A percentile compares a stretch with the other conserved stretches of the same genome.
Conservation (phyloP, 2,113 vertebrate genomes). For the Turnix velox region DNA sequence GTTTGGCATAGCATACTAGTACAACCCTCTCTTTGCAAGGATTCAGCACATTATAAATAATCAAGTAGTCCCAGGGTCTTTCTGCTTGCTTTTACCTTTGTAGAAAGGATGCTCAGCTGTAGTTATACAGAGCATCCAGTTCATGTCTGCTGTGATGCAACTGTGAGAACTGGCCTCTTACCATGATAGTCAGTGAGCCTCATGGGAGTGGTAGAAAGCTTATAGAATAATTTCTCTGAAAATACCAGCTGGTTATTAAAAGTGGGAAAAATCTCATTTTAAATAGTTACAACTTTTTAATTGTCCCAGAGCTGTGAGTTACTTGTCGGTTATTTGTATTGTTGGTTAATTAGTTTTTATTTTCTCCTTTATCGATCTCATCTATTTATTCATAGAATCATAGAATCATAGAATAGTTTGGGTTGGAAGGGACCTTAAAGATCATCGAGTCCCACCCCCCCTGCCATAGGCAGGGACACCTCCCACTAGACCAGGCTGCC, state of each 20-base stretch:
- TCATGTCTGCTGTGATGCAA: neutral
- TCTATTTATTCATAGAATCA: conserved; percentile 14
- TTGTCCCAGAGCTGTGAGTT: neutral
- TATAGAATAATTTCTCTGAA: conserved; percentile 9
- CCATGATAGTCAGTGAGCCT: neutral
- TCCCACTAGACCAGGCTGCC: too few relatives aligned
- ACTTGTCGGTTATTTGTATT: neutral
- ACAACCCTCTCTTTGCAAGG: neutral
- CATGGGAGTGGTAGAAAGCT: neutral
- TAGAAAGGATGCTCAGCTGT: neutral
- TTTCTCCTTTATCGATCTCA: neutral
- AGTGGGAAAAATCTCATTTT: neutral
- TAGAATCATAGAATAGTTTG: too few relatives aligned
- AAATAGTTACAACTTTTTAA: neutral
- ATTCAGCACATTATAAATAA: neutral
- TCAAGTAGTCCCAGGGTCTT: neutral
- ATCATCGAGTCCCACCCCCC: too few relatives aligned
- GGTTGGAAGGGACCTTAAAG: too few relatives aligned
- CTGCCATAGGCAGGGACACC: too few relatives aligned
- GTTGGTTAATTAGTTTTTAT: neutral
- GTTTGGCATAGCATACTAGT: neutral
- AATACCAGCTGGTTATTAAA: neutral
- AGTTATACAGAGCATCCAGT: neutral
- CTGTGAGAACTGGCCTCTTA: neutral
- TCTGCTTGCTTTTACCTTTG: neutral